Evolutionary conservation across 2,113 vertebrate species (phyloP).

Genomic region (Cyanistes caeruleus): DNA sequence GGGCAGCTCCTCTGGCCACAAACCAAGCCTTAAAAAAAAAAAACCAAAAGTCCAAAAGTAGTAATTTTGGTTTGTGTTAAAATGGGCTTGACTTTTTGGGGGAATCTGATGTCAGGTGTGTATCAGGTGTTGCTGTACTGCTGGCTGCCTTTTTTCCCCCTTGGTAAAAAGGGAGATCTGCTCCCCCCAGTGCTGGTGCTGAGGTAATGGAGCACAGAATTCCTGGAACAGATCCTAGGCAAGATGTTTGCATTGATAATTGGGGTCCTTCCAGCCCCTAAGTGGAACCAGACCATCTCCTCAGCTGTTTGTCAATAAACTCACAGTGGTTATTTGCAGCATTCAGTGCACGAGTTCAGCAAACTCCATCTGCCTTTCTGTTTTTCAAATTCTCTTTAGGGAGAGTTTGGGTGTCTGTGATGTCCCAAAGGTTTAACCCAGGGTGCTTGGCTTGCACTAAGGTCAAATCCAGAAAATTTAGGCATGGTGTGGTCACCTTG

Average conservation of each 20-base stretch:
- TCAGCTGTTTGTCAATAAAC: background rate
- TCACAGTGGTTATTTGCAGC: background rate
- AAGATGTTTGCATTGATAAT: background rate
- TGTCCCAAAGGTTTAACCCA: background rate
- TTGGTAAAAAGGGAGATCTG: background rate
- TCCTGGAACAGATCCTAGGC: background rate
- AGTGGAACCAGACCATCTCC: background rate
- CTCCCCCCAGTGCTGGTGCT: background rate
- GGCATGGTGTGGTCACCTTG: background rate
- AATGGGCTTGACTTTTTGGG: background rate
- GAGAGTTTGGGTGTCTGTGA: background rate
- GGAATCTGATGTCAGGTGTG: background rate
- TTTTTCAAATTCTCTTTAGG: background rate
- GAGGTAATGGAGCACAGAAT: background rate
- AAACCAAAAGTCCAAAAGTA: accelerated
- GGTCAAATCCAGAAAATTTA: background rate
- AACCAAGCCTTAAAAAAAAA: background rate
- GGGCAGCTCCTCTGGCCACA: background rate
- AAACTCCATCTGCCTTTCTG: background rate
- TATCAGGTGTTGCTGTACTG: background rate
- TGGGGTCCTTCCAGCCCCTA: conserved; percentile 21
- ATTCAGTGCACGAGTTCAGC: background rate
- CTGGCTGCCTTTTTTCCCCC: background rate
- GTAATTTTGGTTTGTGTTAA: background rate
- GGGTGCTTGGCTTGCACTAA: background rate